A percentile compares a stretch with the other conserved stretches of the same genome.
Conservation (phyloP, 2,113 vertebrate genomes). For the Bubalus kerabau region DNA sequence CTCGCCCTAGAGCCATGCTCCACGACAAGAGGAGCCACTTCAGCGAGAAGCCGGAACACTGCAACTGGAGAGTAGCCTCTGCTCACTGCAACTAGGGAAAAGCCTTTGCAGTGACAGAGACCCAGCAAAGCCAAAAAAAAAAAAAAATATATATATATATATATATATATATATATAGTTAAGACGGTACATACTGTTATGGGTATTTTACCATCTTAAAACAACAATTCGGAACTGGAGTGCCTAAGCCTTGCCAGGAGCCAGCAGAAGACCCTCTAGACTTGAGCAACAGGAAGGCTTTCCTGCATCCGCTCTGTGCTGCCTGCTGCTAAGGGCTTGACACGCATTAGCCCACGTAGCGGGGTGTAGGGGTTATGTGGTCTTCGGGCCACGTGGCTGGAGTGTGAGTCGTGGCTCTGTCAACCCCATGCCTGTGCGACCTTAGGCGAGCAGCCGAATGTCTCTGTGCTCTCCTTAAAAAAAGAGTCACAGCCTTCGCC, state of each 20-base stretch:
- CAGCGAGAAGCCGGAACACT: too few species aligned
- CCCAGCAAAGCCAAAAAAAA: too few species aligned
- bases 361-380: background rate
- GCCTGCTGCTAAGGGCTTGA: background rate
- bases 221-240: background rate
- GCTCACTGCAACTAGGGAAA: too few species aligned
- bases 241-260: background rate
- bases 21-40: too few species aligned
- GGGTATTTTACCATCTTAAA: background rate
- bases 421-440: background rate
- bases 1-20: background rate
- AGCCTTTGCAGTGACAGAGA: too few species aligned
- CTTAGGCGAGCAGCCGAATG: background rate
- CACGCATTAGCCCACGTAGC: background rate
- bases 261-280: background rate
- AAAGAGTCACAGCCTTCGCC: background rate
- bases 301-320: background rate
- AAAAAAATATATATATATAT: too few species aligned
- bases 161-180: too few species aligned
- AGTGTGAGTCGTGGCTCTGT: background rate
- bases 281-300: background rate
- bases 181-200: background rate
- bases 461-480: background rate
- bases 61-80: too few species aligned
- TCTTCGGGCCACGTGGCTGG: background rate